Percentiles rank a stretch among this genome's conserved stretches.
Evolutionary conservation across 2,888 invertebrate genomes (phyloP).

Genomic region (Pristionchus maxplancki): DNA sequence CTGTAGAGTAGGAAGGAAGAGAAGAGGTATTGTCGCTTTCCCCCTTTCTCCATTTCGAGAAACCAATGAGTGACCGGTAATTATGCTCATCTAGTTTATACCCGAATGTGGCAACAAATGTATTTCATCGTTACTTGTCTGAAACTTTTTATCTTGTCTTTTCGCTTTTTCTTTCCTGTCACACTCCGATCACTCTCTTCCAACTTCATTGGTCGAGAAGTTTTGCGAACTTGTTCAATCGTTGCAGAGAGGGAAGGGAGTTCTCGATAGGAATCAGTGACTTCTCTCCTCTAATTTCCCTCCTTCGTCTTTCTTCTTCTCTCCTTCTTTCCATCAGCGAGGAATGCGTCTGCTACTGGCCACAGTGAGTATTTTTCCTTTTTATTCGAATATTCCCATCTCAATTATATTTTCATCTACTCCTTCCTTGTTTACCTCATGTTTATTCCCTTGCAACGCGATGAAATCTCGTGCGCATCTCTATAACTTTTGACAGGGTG

Average conservation of each 20-base stretch:
- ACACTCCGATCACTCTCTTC: not conserved
- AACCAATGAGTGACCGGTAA: not conserved
- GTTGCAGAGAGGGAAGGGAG: not conserved
- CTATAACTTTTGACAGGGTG: slow-evolving; percentile 28
- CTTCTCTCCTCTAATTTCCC: not conserved
- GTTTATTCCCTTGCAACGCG: not conserved
- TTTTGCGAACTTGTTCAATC: not conserved
- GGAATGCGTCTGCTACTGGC: slow-evolving; percentile 6
- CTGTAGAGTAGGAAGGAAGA: slow-evolving; percentile 22
- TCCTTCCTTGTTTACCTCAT: not conserved
- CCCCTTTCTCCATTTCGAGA: slow-evolving; percentile 24
- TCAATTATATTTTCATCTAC: not conserved
- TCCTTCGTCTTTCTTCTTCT: not conserved
- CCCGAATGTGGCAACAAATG: not conserved
- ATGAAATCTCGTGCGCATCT: not conserved
- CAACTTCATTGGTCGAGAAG: not conserved
- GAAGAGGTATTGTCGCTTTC: slow-evolving; percentile 44
- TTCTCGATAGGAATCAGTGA: not conserved
- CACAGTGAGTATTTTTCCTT: not conserved
- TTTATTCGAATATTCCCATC: not conserved
- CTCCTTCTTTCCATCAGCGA: not conserved
- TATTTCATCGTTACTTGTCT: not conserved
- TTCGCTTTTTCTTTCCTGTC: not conserved
- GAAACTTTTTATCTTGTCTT: not conserved
- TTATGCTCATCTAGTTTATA: not conserved